Evolutionary conservation across 2,113 vertebrate species (phyloP), one percentile per base, ranked within the genome.

Genomic region (Rhinichthys klamathensis): DNA sequence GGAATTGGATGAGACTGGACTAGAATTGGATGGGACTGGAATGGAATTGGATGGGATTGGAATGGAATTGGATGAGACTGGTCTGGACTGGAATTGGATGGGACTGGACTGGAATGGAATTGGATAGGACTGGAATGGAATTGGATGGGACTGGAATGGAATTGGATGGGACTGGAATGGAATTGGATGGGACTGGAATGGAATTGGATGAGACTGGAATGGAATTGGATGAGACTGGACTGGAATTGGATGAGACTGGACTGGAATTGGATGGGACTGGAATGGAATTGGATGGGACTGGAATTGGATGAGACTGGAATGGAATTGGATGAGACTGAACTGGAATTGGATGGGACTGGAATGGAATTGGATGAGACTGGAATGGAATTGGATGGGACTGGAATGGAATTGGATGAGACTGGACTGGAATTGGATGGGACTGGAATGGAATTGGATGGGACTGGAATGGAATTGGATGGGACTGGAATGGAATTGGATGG

Each of bases 121-220:
- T 10, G 60, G n/a, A 61, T 61, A 11, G 35, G 35, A 6, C 6
- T 6, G 35, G 35, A 38, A 6, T 38, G 6, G 6, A 16, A 78
- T 63, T 32, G 1, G 18, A 58, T 23, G 6, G 49, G 21, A 23
- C 23, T 58, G 21, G 13, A 4, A 27, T 1, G 0, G 7, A 12
- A 54, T 5, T 23, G 9, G 49, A 77, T 15, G 12, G 23, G 58
- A 27, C 10, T 13, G 2, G 3, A 13, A 2, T 23, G 85, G 46
- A n/a, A n/a, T n/a, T n/a, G n/a, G 9, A 46, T 1, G 2, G 2
- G 0, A 65, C 6, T 2, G 0, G 15, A 30, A 6, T 65, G 5
- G 25, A 2, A 51, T 18, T 5, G 44, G 49, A 38, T 1, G 1
- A 1, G 16, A 76, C 1, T n/a, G 1, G 0, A 16, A 6, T 6